Evolutionary conservation across 2,888 invertebrate species (phyloP).

Genomic region (Zonitis immaculata): DNA sequence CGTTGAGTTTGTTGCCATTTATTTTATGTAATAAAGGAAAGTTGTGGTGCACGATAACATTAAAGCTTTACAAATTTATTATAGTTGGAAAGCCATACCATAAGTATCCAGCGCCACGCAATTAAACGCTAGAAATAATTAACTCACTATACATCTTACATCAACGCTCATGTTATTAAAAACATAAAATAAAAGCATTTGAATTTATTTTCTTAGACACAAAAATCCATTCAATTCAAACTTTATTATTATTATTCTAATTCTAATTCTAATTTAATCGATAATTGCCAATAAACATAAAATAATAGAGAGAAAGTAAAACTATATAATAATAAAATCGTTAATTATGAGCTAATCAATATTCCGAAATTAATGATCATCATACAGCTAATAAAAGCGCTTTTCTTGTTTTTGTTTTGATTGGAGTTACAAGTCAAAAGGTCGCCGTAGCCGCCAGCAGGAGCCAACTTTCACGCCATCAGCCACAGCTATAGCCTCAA

Average conservation of each 20-base stretch:
- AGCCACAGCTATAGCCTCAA: neutral
- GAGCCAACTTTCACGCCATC: constrained; percentile 13
- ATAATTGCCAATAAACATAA: neutral
- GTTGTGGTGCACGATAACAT: constrained; percentile 4
- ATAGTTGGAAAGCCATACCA: constrained; percentile 10
- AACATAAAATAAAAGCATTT: constrained; percentile 7
- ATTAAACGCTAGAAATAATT: constrained; percentile 21
- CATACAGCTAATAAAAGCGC: too few species aligned
- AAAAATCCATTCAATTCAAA: too few species aligned
- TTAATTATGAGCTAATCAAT: too few species aligned
- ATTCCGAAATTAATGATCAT: too few species aligned
- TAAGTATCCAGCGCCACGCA: constrained; percentile 19
- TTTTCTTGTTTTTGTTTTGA: neutral
- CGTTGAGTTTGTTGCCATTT: constrained; percentile 2
- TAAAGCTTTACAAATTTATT: constrained; percentile 13
- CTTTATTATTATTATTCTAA: too few species aligned
- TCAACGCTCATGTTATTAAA: constrained; percentile 13
- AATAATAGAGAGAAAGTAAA: neutral
- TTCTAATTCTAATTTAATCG: neutral
- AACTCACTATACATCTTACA: constrained; percentile 22
- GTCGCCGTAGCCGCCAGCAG: constrained; percentile 9
- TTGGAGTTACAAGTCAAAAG: constrained; percentile 7
- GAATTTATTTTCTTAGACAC: too few species aligned
- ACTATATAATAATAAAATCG: neutral
- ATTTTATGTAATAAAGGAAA: constrained; percentile 2